These are phyloP conservation scores for Mesocentrotus franciscanus DNA, from an alignment of 53 echinoderm and acorn worm species.

Conservation along the genomic window DNA sequence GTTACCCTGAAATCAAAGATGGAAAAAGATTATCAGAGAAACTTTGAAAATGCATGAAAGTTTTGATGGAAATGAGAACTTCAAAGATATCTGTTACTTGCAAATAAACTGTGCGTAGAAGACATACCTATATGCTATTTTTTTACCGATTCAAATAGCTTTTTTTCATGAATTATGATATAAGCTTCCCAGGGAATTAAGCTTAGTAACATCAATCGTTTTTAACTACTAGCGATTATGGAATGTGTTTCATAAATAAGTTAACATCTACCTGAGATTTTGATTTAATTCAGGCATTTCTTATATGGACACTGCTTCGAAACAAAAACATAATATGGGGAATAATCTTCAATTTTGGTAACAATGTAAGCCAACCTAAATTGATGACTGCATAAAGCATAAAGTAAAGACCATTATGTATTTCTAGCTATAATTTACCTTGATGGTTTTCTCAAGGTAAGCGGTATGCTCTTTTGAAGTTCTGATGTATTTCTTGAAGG, in stretches of 20 bases:
- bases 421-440: too few species aligned
- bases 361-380: not conserved
- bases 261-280: not conserved
- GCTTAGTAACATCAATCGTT: too few species aligned
- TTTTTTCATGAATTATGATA: too few species aligned
- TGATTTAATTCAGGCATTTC: not conserved
- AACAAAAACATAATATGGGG: too few species aligned
- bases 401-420: too few species aligned
- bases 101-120: not conserved
- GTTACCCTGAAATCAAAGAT: not conserved
- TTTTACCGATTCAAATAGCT: too few species aligned
- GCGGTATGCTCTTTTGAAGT: not conserved
- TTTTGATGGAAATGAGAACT: not conserved
- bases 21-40: not conserved
- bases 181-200: too few species aligned
- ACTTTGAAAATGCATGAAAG: not conserved
- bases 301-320: not conserved
- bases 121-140: too few species aligned
- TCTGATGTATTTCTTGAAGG: slow-evolving; percentile 33
- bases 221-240: too few species aligned
- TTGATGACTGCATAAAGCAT: not conserved
- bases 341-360: too few species aligned
- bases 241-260: not conserved
- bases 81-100: not conserved
- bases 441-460: slow-evolving; percentile 16